Conservation (phyloP, 2,113 vertebrate genomes). For the Phoxinus phoxinus region DNA sequence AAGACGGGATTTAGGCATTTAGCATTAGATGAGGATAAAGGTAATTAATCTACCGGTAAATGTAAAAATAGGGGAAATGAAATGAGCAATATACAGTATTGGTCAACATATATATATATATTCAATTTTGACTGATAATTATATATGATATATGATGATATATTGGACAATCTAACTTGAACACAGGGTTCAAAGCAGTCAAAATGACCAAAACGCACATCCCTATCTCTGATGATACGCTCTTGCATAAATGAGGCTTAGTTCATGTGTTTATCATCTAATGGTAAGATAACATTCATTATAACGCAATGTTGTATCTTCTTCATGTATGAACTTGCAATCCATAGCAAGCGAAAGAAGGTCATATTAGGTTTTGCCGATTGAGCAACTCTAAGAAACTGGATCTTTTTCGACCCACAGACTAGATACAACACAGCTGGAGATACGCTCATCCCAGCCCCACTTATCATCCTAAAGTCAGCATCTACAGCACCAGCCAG, state of each 20-base stretch:
- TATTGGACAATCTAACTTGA: neutral
- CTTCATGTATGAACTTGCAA: neutral
- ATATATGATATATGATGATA: neutral
- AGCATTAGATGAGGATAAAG: no score
- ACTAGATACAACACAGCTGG: conserved; percentile 28
- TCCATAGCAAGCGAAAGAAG: neutral
- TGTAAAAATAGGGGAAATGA: no score
- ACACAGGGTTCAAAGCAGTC: neutral
- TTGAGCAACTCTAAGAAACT: conserved; percentile 8
- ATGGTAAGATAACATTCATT: neutral
- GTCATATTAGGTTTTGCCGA: neutral
- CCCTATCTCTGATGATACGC: neutral
- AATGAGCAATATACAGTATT: neutral
- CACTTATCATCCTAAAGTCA: conserved; percentile 39
- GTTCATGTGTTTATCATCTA: neutral
- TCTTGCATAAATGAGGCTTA: neutral
- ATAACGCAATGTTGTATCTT: neutral
- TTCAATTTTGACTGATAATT: neutral
- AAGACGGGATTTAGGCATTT: neutral
- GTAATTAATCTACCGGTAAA: no score
- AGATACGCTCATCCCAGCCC: neutral
- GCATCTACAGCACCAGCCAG: conserved; percentile 2
- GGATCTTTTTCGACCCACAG: neutral
- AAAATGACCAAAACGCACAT: neutral
- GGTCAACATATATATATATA: neutral